Evolutionary conservation across 2,113 vertebrate species (phyloP).

Genomic region (Zosterops pallidus): DNA sequence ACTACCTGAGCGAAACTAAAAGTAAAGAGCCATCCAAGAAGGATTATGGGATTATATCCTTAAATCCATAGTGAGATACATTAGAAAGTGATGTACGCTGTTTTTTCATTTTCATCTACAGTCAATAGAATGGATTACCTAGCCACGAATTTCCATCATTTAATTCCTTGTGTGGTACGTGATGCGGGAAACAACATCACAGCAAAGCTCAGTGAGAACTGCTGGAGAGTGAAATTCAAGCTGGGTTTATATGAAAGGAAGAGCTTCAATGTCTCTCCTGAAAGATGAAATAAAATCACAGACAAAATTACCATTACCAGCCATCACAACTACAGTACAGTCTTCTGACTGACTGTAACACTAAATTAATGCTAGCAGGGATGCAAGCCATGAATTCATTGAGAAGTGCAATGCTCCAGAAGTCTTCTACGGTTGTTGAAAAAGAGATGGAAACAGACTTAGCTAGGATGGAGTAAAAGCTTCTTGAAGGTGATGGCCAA

Average conservation of each 20-base stretch:
- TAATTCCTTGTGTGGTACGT: background rate
- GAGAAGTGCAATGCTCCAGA: background rate
- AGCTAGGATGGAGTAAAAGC: background rate
- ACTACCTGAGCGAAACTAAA: constrained; percentile 9
- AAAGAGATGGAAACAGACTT: background rate
- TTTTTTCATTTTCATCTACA: constrained; percentile 33
- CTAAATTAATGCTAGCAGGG: background rate
- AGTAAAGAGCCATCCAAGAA: background rate
- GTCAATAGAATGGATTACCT: background rate
- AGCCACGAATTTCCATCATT: constrained; percentile 9
- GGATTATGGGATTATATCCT: constrained; percentile 28
- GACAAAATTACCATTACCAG: background rate
- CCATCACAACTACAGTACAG: background rate
- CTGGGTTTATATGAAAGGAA: background rate
- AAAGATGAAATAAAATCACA: background rate
- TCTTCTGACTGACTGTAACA: background rate
- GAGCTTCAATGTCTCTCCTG: background rate
- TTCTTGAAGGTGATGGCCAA: background rate
- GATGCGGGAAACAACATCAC: background rate
- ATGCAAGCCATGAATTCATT: background rate
- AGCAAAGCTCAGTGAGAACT: background rate
- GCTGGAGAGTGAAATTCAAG: background rate
- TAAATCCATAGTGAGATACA: background rate
- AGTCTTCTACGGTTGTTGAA: background rate
- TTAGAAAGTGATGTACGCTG: background rate